Percentiles rank a stretch among this genome's conserved stretches.
Conservation (phyloP, 2,888 invertebrate genomes). For the Spatulosminthurus flaviceps region DNA sequence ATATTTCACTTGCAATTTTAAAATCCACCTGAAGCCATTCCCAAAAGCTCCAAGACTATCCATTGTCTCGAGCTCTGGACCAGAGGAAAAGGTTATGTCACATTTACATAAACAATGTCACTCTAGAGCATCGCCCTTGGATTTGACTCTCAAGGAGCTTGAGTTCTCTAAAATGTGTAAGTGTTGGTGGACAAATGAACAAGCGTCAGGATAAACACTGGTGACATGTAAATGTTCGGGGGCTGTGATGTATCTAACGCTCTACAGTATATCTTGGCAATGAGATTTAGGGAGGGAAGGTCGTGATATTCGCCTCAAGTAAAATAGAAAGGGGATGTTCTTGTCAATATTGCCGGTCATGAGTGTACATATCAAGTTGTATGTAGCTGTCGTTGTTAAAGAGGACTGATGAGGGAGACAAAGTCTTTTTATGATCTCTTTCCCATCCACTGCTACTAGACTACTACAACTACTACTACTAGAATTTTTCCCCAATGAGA, state of each 20-base stretch:
- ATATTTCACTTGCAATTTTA: neutral
- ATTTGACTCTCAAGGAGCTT: neutral
- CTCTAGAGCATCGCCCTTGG: neutral
- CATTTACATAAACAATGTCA: too few relatives aligned
- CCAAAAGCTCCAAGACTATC: too few relatives aligned
- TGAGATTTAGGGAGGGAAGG: neutral
- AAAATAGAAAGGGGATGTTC: conserved; percentile 3
- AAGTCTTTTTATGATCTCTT: conserved; percentile 19
- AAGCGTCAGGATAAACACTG: neutral
- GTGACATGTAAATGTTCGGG: neutral
- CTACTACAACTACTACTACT: too few relatives aligned
- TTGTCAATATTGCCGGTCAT: neutral
- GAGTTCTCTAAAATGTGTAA: neutral
- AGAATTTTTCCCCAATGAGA: neutral
- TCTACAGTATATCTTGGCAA: too few relatives aligned
- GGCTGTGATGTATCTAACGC: neutral
- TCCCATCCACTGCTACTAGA: too few relatives aligned
- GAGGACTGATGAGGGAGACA: neutral
- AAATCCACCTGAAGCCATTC: neutral
- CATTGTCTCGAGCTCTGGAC: too few relatives aligned
- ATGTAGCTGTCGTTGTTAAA: neutral
- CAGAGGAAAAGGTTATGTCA: too few relatives aligned
- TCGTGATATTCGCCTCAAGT: neutral
- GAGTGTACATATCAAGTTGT: neutral
- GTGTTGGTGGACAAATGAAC: neutral